A percentile compares a stretch with the other conserved stretches of the same genome.
Evolutionary conservation across 2,113 vertebrate genomes (phyloP).

Genomic region (Barnardius zonarius): DNA sequence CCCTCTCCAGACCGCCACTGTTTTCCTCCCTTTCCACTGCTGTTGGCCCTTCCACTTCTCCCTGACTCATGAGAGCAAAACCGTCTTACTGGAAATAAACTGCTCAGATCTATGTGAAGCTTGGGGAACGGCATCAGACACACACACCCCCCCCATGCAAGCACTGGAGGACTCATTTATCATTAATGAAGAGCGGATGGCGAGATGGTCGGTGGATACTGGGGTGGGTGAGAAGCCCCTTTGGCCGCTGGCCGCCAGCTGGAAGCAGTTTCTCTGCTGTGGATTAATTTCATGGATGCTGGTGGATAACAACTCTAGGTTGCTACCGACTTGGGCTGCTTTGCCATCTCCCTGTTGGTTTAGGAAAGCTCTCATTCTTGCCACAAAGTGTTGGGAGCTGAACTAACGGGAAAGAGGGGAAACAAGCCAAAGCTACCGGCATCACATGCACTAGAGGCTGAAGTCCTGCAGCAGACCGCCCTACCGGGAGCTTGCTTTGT

Average conservation of each 20-base stretch:
- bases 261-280: conserved; percentile 23
- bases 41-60: background rate
- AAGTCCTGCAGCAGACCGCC: background rate
- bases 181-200: fast-evolving
- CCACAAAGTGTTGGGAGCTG: background rate
- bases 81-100: background rate
- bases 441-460: background rate
- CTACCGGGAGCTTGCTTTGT: background rate
- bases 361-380: background rate
- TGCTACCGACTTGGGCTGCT: background rate
- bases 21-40: background rate
- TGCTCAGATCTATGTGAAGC: background rate
- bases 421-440: background rate
- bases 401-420: background rate
- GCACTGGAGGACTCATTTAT: background rate
- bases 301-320: background rate
- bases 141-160: background rate
- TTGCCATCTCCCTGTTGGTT: background rate
- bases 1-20: background rate
- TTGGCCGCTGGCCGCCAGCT: background rate
- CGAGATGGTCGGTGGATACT: fast-evolving
- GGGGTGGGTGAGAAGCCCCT: background rate
- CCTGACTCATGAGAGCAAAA: background rate
- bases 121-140: background rate
- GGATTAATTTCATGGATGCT: conserved; percentile 44